A percentile compares a stretch with the other conserved stretches of the same genome.
phyloP scores from a whole-genome alignment of 2,888 invertebrate species.

The Elegia similella region DNA sequence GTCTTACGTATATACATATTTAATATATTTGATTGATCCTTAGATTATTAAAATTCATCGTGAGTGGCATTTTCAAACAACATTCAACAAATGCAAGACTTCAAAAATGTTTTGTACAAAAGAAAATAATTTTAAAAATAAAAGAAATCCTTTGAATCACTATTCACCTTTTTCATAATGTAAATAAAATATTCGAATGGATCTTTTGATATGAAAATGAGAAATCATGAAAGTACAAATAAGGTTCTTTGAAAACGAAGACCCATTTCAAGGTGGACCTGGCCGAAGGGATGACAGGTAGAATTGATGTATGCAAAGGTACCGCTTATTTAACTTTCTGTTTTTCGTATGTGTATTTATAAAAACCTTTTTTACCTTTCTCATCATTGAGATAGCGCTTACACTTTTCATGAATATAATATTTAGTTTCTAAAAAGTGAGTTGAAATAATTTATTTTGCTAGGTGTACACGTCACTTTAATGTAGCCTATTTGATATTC shows the following conservation, averaged over 20 bases:
- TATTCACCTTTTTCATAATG: background rate
- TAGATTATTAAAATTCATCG: too few relatives aligned
- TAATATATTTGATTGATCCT: too few relatives aligned
- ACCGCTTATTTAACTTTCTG: background rate
- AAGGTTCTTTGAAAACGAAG: slow-evolving; percentile 9
- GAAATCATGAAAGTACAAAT: slow-evolving; percentile 15
- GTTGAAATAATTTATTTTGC: too few relatives aligned
- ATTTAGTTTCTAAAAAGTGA: too few relatives aligned
- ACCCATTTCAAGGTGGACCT: slow-evolving; percentile 14
- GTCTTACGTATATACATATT: too few relatives aligned
- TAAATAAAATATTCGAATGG: slow-evolving; percentile 3
- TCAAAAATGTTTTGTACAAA: too few relatives aligned
- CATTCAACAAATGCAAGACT: too few relatives aligned
- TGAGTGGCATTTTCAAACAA: too few relatives aligned
- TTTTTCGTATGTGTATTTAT: background rate
- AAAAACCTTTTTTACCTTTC: background rate
- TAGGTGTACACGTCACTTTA: too few relatives aligned
- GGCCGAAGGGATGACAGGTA: slow-evolving; percentile 14
- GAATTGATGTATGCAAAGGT: slow-evolving; percentile 4
- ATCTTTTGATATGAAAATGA: slow-evolving; percentile 11
- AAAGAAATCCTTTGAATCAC: background rate
- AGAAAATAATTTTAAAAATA: background rate
- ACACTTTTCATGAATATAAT: too few relatives aligned
- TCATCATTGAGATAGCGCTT: too few relatives aligned
- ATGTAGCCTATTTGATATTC: too few relatives aligned